Base-by-base conservation (phyloP, 2,797 vertebrate species). In the Tenualosa ilisha region DNA sequence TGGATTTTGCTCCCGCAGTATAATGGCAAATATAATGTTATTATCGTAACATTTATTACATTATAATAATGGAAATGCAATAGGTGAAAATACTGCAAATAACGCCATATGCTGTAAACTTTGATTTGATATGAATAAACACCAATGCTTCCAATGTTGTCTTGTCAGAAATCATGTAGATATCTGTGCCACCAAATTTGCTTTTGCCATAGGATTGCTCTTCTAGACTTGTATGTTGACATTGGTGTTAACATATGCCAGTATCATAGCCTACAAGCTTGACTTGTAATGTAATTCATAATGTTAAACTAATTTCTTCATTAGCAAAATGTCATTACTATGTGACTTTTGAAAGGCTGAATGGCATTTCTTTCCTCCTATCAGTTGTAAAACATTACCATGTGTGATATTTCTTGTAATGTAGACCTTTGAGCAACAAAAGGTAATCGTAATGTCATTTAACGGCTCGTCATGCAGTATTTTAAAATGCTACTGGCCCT, bases 241-340 rank as follows among this genome's bases (percentile, higher is more conserved):
- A 31, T 37, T 26, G 26, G 65, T 68, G 65, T 26, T 68, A 37
- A 37, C 65, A 37, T 65, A 24, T 31, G 65, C 65, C 26, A 31
- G 24, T 2, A 31, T 65, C 24, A 26, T 24, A 51, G 50, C 5
- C 50, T 51, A 40, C 61, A 84, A 12, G 3, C 43, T 7, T 31
- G 51, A 22, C 59, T 75, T 53, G 56, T 93, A 89, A 92, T 93
- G 90, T 84, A 93, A 82, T 93, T 92, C 86, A 86, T 88, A 85
- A 89, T 91, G 91, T 89, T 90, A 93, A 93, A 90, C 91, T 85
- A 89, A 92, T 92, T 88, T 89, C 84, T 91, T 90, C 86, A 91
- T 94, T 94, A 92, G 91, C 82, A 82, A 93, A 94, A 93, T 94
- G 86, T 89, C 86, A 93, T 94, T 93, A 94, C 82, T 82, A 87